These are phyloP conservation scores for Clupea harengus DNA, from an alignment of 2,113 vertebrate genomes.

Conservation along the genomic window DNA sequence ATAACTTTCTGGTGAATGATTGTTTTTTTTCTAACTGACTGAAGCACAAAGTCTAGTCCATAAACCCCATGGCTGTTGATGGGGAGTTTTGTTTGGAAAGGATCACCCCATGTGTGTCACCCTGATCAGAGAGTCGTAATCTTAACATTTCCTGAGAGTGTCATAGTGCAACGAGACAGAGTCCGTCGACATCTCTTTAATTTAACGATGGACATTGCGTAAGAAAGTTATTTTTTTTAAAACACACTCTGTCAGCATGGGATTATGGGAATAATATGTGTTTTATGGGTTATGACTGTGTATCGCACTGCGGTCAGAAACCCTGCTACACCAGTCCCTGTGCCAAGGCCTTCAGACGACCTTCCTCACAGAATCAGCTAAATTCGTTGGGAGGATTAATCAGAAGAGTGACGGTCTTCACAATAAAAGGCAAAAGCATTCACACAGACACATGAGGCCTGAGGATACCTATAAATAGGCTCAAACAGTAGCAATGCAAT, in stretches of 20 bases:
- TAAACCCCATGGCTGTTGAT: slow-evolving; percentile 19
- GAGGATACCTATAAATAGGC: background rate
- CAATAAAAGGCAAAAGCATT: background rate
- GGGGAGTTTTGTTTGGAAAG: slow-evolving; percentile 27
- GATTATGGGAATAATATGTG: background rate
- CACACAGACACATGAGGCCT: background rate
- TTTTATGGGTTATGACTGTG: background rate
- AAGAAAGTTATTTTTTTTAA: no score
- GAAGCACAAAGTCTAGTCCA: slow-evolving; percentile 30
- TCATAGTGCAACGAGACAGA: no score
- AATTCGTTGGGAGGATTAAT: background rate
- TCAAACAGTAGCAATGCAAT: background rate
- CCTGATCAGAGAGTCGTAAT: slow-evolving; percentile 39
- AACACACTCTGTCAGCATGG: no score
- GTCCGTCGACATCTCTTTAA: no score
- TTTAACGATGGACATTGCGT: no score
- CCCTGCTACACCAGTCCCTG: background rate
- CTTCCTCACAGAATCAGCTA: background rate
- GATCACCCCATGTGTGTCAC: slow-evolving; percentile 50
- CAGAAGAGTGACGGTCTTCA: background rate
- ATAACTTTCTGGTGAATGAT: slow-evolving; percentile 18
- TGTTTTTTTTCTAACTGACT: slow-evolving; percentile 34
- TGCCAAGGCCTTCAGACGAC: background rate
- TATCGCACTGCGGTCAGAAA: background rate
- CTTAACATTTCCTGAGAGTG: background rate